Conservation (phyloP, 2,797 vertebrate species). For the Artibeus jamaicensis region DNA sequence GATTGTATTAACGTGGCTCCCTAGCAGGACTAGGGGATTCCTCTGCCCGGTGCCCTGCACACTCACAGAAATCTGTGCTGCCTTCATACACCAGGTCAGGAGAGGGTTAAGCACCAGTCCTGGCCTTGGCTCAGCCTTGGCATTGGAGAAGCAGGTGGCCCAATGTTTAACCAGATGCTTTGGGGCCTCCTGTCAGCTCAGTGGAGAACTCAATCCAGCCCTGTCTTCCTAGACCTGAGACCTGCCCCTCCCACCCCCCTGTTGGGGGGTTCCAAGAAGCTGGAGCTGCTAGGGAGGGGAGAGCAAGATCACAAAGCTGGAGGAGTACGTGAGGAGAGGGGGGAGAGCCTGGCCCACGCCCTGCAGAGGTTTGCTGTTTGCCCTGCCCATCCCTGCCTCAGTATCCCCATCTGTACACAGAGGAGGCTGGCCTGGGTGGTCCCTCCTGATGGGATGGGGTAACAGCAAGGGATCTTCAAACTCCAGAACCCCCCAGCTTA, state of each 20-base stretch:
- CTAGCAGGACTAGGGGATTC: background rate
- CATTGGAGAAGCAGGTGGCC: background rate
- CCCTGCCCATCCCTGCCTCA: background rate
- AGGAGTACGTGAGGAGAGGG: background rate
- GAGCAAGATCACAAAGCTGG: background rate
- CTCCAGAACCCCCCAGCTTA: background rate
- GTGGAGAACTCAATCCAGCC: background rate
- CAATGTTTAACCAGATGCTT: conserved; percentile 35
- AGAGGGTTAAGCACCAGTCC: background rate
- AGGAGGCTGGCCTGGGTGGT: background rate
- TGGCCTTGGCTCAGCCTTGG: background rate
- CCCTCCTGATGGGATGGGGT: too few relatives aligned
- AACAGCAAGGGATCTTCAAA: background rate
- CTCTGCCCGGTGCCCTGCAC: too few relatives aligned
- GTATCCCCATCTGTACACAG: background rate
- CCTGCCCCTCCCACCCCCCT: background rate
- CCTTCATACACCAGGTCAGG: background rate
- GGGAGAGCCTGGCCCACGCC: background rate
- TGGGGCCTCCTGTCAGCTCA: background rate
- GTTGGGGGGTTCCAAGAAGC: background rate
- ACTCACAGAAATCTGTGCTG: background rate
- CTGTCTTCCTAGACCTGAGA: background rate
- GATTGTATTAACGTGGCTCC: background rate
- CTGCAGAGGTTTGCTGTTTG: background rate
- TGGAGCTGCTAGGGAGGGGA: background rate